Percentiles rank a stretch among this genome's conserved stretches.
These are phyloP conservation scores for Camptogramma bilineatum DNA, from an alignment of 2,888 invertebrate genomes.

Conservation along the genomic window DNA sequence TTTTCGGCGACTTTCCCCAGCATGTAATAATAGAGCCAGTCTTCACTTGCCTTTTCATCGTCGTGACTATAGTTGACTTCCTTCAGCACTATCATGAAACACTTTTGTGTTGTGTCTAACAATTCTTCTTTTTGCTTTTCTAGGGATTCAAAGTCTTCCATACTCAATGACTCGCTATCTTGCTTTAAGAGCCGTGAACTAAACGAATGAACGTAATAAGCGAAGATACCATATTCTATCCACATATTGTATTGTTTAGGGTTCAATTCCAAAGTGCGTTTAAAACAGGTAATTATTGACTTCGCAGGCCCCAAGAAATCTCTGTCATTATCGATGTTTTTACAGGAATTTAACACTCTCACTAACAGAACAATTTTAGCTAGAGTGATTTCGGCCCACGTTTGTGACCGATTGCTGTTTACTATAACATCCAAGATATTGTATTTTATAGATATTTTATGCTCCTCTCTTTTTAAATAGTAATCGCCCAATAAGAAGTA, in stretches of 20 bases:
- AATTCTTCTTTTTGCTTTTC: conserved; percentile 92
- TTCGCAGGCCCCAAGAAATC: conserved; percentile 89
- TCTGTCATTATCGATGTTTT: conserved; percentile 84
- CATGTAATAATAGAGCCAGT: conserved; percentile 98
- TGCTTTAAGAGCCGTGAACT: conserved; percentile 94
- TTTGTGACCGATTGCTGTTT: conserved; percentile 92
- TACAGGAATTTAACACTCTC: conserved; percentile 91
- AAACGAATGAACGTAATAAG: conserved; percentile 95
- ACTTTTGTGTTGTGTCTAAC: conserved; percentile 91
- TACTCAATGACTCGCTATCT: conserved; percentile 90
- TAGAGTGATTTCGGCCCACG: conserved; percentile 96
- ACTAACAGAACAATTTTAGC: conserved; percentile 92
- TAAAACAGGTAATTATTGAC: conserved; percentile 92
- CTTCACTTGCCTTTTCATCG: conserved; percentile 88
- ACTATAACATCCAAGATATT: conserved; percentile 93
- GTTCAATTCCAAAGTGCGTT: conserved; percentile 91
- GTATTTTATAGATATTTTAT: conserved; percentile 90
- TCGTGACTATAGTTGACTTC: conserved; percentile 84
- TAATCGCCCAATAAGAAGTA: conserved; percentile 97
- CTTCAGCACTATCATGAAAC: conserved; percentile 90
- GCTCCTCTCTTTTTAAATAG: conserved; percentile 95
- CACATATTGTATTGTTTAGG: conserved; percentile 91
- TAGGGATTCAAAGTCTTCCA: conserved; percentile 90
- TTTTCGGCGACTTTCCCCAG: conserved; percentile 98
- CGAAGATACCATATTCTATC: conserved; percentile 96